These are phyloP conservation scores for Falco cherrug DNA, from an alignment of 2,797 vertebrate genomes.

Conservation along the genomic window DNA sequence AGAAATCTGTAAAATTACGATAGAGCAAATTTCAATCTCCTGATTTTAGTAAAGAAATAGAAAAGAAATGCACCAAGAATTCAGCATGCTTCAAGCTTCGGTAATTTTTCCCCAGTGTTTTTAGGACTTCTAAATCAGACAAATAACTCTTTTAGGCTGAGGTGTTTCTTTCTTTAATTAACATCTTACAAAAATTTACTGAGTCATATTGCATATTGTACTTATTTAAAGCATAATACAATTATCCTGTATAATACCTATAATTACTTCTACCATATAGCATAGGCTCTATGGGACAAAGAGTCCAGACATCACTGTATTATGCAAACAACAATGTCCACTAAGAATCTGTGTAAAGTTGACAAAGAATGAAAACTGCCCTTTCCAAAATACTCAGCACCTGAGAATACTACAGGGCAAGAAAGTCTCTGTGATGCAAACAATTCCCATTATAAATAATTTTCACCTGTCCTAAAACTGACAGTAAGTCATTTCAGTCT, in stretches of 20 bases:
- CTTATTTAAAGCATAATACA: background rate
- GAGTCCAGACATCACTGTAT: background rate
- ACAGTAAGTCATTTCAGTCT: background rate
- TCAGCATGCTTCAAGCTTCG: background rate
- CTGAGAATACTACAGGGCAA: background rate
- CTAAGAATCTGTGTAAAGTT: background rate
- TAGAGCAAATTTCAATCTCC: background rate
- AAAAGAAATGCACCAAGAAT: background rate
- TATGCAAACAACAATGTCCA: background rate
- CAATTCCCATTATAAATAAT: background rate
- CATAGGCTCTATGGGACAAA: background rate
- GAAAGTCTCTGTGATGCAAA: background rate
- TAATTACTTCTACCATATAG: background rate
- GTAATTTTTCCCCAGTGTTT: background rate
- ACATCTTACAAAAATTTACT: background rate
- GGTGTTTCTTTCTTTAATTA: background rate
- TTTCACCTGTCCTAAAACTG: background rate
- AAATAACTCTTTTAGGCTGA: background rate
- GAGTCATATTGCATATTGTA: background rate
- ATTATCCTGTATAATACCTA: background rate
- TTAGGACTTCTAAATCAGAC: background rate
- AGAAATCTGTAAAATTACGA: background rate
- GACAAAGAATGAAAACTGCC: background rate
- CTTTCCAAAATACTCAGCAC: background rate
- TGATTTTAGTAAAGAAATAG: background rate